phyloP scores from a whole-genome alignment of 2,797 vertebrate genomes.

The Myripristis jacobus region DNA sequence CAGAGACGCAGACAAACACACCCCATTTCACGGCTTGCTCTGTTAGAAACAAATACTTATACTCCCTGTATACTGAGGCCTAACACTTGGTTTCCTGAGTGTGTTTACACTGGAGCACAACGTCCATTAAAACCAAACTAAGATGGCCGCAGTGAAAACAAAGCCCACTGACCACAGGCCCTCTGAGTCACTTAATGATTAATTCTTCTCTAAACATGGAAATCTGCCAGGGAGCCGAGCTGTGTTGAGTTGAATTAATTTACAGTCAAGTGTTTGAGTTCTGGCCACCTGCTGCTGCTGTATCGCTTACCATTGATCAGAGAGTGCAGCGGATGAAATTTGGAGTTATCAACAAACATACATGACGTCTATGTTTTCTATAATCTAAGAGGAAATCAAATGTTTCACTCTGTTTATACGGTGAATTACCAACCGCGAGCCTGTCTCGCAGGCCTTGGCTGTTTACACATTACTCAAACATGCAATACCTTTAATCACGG shows the following conservation, averaged over 20 bases:
- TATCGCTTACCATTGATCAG: constrained; percentile 35
- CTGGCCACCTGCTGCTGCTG: constrained; percentile 52
- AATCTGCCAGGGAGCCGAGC: constrained; percentile 22
- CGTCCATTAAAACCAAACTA: constrained; percentile 8
- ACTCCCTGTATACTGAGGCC: neutral
- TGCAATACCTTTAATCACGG: constrained; percentile 22
- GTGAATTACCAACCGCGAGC: neutral
- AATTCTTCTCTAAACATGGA: constrained; percentile 60
- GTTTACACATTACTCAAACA: constrained; percentile 27
- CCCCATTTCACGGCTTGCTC: constrained; percentile 28
- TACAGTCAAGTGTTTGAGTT: constrained; percentile 34
- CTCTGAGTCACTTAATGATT: constrained; percentile 54
- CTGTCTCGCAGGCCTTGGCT: neutral
- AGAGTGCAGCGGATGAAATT: constrained; percentile 26
- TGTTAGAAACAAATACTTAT: constrained; percentile 44
- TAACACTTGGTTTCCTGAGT: constrained; percentile 30
- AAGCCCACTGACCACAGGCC: constrained; percentile 22
- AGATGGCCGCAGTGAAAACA: constrained; percentile 29
- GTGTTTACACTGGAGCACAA: constrained; percentile 50
- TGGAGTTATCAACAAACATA: constrained; percentile 49
- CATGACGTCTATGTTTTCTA: neutral
- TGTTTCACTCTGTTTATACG: constrained; percentile 33
- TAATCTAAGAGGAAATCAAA: constrained; percentile 34
- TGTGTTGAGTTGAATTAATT: constrained; percentile 34
- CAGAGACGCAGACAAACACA: neutral